phyloP scores from a whole-genome alignment of 2,797 vertebrate genomes.

The Leontopithecus rosalia region DNA sequence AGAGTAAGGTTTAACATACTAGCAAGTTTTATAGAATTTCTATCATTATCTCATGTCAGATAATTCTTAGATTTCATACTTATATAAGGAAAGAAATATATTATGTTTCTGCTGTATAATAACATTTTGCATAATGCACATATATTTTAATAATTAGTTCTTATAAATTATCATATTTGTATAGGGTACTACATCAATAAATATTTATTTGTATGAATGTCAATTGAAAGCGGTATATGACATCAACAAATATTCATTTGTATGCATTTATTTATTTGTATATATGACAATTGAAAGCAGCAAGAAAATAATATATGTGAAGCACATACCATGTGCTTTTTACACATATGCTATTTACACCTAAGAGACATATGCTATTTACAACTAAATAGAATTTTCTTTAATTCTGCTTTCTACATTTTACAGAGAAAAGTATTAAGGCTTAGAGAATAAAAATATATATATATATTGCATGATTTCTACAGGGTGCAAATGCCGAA shows the following conservation, averaged over 20 bases:
- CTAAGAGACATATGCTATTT: not conserved
- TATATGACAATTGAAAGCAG: not conserved
- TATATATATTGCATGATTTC: not conserved
- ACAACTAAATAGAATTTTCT: not conserved
- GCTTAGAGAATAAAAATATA: not conserved
- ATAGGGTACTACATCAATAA: not conserved
- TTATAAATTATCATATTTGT: not conserved
- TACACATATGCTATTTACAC: not conserved
- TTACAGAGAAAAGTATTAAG: not conserved
- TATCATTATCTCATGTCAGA: not conserved
- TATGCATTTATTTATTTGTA: not conserved
- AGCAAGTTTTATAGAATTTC: not conserved
- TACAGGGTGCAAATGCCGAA: not conserved
- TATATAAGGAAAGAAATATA: not conserved
- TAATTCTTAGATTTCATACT: not conserved
- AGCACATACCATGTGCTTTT: not conserved
- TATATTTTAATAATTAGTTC: not conserved
- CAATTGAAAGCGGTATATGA: not conserved
- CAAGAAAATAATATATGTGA: not conserved
- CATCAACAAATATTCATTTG: not conserved
- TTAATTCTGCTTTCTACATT: not conserved
- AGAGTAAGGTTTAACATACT: not conserved
- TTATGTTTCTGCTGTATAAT: not conserved
- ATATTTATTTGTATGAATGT: not conserved
- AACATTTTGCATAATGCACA: not conserved